phyloP scores from a whole-genome alignment of 2,113 vertebrate species.

The Petroica traversi region DNA sequence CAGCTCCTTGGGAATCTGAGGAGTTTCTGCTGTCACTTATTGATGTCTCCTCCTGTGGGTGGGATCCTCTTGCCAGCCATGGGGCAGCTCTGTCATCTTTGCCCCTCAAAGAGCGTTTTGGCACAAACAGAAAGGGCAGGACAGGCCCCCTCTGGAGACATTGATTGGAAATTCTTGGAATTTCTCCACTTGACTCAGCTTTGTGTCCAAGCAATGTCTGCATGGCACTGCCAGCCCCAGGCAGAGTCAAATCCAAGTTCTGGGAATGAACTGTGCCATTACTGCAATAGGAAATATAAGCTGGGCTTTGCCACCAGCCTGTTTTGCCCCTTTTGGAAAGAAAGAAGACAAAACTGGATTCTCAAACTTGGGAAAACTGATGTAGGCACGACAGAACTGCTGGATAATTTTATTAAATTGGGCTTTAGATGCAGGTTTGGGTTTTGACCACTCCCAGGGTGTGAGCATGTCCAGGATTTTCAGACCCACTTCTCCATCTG shows the following conservation, averaged over 20 bases:
- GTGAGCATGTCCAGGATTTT: neutral
- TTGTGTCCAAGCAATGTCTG: neutral
- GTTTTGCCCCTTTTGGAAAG: neutral
- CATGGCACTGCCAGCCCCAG: neutral
- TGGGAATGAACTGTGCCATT: neutral
- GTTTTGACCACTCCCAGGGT: neutral
- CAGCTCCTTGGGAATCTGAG: neutral
- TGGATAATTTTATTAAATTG: neutral
- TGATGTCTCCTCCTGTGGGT: neutral
- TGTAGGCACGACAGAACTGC: neutral
- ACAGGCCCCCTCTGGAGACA: neutral
- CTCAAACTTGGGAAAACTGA: neutral
- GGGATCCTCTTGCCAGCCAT: neutral
- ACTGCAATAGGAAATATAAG: neutral
- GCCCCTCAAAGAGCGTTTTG: neutral
- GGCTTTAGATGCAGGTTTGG: neutral
- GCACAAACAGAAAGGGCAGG: neutral
- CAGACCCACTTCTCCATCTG: neutral
- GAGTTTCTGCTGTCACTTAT: neutral
- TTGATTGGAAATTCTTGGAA: neutral
- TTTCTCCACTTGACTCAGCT: neutral
- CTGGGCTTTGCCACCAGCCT: neutral
- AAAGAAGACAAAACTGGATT: neutral
- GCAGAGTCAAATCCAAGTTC: neutral
- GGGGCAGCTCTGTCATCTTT: neutral